These are phyloP conservation scores for Agrochola lota DNA, from an alignment of 2,888 invertebrate genomes.

Conservation along the genomic window DNA sequence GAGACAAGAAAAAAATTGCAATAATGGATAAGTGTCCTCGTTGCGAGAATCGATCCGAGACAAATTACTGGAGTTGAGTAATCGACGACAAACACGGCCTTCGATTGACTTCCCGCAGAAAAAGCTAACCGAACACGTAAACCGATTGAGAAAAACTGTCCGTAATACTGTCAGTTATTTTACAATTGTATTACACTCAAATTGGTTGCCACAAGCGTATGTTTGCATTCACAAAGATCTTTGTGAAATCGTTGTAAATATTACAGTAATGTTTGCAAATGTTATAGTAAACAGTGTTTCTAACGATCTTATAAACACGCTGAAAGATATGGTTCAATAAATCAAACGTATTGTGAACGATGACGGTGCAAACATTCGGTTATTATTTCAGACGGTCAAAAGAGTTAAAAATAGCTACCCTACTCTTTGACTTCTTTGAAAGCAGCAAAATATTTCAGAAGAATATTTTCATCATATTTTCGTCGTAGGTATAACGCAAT, in stretches of 20 bases:
- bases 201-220: constrained; percentile 15
- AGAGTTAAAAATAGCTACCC: constrained; percentile 33
- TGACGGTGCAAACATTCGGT: constrained; percentile 19
- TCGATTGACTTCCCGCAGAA: constrained; percentile 47
- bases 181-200: constrained; percentile 23
- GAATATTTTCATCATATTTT: constrained; percentile 5
- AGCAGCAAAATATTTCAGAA: background rate
- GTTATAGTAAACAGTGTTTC: constrained; percentile 44
- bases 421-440: constrained; percentile 2
- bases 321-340: constrained; percentile 53
- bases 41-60: constrained; percentile 48
- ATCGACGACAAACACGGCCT: constrained; percentile 58
- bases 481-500: background rate
- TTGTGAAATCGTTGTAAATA: constrained; percentile 53
- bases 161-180: constrained; percentile 11
- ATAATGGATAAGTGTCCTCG: constrained; percentile 34
- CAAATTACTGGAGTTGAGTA: constrained; percentile 49
- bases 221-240: constrained; percentile 39
- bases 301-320: constrained; percentile 47
- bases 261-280: constrained; percentile 31
- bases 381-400: constrained; percentile 45
- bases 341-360: constrained; percentile 41
- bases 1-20: constrained; percentile 11
- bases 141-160: constrained; percentile 56
- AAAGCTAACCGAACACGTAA: constrained; percentile 53